phyloP scores from a whole-genome alignment of 2,113 vertebrate species.

The Gymnogyps californianus region DNA sequence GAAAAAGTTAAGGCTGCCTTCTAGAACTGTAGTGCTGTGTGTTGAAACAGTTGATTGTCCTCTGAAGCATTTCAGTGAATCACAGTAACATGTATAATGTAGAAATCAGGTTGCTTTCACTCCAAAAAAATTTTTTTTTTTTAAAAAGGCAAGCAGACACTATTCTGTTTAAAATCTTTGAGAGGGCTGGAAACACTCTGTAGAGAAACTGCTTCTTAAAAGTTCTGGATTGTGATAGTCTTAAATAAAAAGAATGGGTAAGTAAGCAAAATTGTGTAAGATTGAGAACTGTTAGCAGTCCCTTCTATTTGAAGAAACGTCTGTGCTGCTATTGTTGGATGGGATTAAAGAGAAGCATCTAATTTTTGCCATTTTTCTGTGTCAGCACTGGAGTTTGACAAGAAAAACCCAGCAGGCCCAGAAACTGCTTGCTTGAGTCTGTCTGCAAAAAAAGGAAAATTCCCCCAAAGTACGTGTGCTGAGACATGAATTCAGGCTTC shows the following conservation, averaged over 20 bases:
- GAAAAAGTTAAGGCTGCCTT: not conserved
- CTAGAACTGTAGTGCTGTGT: not conserved
- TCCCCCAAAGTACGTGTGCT: not conserved
- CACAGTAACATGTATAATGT: not conserved
- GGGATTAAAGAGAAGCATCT: not conserved
- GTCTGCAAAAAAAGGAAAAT: not conserved
- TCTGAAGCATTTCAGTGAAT: not conserved
- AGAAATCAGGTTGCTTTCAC: not conserved
- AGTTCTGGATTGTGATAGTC: not conserved
- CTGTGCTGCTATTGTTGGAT: not conserved
- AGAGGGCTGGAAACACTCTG: not conserved
- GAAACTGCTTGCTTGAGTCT: not conserved
- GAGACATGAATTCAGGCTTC: not conserved
- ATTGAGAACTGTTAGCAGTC: not conserved
- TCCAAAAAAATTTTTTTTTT: not conserved
- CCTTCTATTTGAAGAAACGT: not conserved
- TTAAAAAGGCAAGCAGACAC: not conserved
- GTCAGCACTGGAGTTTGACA: slow-evolving; percentile 16
- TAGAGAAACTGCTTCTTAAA: not conserved
- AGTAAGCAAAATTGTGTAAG: not conserved
- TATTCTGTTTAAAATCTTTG: not conserved
- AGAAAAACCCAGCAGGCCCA: not conserved
- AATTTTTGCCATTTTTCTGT: slow-evolving; percentile 4
- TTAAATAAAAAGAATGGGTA: not conserved
- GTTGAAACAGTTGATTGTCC: not conserved